These are phyloP conservation scores for Ephestia elutella DNA, from an alignment of 1,140 invertebrate genomes.

Conservation along the genomic window DNA sequence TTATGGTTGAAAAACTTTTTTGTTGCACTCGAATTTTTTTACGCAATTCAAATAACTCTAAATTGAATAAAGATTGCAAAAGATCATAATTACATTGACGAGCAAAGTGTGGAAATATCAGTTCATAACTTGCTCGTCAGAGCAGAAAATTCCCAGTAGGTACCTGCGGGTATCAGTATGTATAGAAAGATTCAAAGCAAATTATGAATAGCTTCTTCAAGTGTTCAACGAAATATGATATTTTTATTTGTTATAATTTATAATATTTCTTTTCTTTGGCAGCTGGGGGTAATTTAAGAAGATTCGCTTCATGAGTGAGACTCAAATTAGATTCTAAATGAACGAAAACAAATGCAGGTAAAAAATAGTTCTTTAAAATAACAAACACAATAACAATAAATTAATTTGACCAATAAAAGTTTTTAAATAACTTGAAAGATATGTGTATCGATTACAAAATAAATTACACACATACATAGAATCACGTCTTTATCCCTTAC, in stretches of 20 bases:
- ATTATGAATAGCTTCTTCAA: not conserved
- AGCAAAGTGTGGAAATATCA: not conserved
- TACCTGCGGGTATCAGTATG: not conserved
- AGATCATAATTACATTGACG: not conserved
- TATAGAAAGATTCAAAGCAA: not conserved
- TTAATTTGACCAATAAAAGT: no score
- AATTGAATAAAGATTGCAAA: not conserved
- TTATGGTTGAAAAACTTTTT: not conserved
- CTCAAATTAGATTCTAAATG: not conserved
- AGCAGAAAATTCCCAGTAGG: not conserved
- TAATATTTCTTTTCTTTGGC: not conserved
- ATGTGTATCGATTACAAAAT: no score
- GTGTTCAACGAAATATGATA: not conserved
- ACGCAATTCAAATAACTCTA: not conserved
- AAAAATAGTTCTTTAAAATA: no score
- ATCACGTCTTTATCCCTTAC: no score
- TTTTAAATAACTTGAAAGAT: no score
- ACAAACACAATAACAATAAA: no score
- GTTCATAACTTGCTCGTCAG: not conserved
- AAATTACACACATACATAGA: no score
- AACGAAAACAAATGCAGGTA: no score
- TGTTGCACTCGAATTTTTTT: not conserved
- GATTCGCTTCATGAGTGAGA: not conserved
- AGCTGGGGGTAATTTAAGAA: not conserved
- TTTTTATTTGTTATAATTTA: not conserved